Conservation (phyloP, 2,797 vertebrate species). For the Darevskia mixta region DNA sequence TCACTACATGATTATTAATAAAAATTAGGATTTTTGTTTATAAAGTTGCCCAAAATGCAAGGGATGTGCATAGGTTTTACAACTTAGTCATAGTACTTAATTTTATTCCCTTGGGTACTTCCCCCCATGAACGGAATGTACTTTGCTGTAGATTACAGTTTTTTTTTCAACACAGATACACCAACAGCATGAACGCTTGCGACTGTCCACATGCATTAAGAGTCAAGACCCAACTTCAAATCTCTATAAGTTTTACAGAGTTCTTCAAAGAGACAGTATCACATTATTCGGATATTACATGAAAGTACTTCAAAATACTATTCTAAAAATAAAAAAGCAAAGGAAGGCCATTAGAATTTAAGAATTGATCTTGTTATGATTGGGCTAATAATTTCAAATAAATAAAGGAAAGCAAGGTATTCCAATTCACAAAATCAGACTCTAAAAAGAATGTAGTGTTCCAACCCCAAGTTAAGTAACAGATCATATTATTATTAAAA, state of each 20-base stretch:
- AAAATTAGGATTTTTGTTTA: constrained; percentile 89
- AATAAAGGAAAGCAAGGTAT: constrained; percentile 85
- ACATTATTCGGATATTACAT: constrained; percentile 83
- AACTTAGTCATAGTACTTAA: constrained; percentile 84
- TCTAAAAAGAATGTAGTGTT: constrained; percentile 86
- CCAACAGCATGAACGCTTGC: constrained; percentile 93
- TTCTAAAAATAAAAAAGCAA: constrained; percentile 74
- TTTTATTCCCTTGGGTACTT: constrained; percentile 85
- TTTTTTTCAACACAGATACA: constrained; percentile 91
- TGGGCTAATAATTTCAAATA: constrained; percentile 86
- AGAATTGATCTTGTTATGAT: constrained; percentile 79
- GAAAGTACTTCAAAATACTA: constrained; percentile 81
- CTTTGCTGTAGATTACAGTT: constrained; percentile 88
- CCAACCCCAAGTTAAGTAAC: constrained; percentile 84
- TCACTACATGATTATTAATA: constrained; percentile 95
- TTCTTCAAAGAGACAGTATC: constrained; percentile 98
- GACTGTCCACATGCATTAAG: constrained; percentile 98
- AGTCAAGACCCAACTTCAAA: constrained; percentile 94
- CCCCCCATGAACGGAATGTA: constrained; percentile 94
- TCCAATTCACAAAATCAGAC: constrained; percentile 84
- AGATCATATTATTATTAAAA: constrained; percentile 88
- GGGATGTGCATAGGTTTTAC: constrained; percentile 95
- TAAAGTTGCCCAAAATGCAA: constrained; percentile 94
- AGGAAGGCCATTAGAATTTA: constrained; percentile 82
- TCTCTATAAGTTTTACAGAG: constrained; percentile 92